Evolutionary conservation across 2,797 vertebrate genomes (phyloP).

Genomic region (Xyrichtys novacula): DNA sequence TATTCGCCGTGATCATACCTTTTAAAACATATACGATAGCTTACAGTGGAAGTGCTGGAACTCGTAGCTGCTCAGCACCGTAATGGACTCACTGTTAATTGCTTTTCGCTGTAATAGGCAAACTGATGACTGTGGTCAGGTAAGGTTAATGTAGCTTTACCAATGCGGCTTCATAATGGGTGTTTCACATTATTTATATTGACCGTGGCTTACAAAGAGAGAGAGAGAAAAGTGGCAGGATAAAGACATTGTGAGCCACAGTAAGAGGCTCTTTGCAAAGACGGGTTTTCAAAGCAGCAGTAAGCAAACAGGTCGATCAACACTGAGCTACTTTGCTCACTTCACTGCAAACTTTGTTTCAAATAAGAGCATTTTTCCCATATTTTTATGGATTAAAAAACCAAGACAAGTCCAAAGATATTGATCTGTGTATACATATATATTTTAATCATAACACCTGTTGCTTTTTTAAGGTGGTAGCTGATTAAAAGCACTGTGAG

Average conservation of each 20-base stretch:
- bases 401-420: background rate
- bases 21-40: background rate
- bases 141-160: constrained; percentile 25
- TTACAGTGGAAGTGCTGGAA: background rate
- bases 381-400: background rate
- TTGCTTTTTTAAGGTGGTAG: no score
- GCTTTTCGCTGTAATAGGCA: constrained; percentile 7
- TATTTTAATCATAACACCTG: background rate
- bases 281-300: background rate
- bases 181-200: background rate
- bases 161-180: constrained; percentile 5
- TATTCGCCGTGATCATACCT: background rate
- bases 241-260: background rate
- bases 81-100: constrained; percentile 7
- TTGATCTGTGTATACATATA: background rate
- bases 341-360: background rate
- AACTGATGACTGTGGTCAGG: background rate
- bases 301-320: background rate
- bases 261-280: background rate
- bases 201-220: background rate
- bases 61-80: background rate
- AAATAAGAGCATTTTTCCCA: background rate
- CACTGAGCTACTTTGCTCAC: background rate
- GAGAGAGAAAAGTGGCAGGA: background rate
- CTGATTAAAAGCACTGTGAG: no score